Evolutionary conservation across 2,888 invertebrate species (phyloP).

Genomic region (Candidula unifasciata): DNA sequence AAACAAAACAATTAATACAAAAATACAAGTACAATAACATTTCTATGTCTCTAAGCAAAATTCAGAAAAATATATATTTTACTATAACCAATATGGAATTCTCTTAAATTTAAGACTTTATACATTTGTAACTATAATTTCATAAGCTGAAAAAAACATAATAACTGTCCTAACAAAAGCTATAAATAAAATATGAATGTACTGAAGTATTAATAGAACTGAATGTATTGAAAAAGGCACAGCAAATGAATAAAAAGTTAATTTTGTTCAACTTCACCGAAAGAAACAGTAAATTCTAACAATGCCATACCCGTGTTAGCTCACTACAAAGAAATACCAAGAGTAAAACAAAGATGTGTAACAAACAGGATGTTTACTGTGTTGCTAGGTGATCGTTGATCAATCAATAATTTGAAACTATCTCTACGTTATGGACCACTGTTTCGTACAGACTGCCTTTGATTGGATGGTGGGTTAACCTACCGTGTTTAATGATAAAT

Average conservation of each 20-base stretch:
- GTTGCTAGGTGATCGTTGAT: slow-evolving; percentile 18
- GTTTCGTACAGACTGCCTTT: background rate
- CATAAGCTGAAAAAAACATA: no score
- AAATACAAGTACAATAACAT: no score
- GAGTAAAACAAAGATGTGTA: background rate
- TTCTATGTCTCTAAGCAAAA: no score
- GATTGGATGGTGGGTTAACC: background rate
- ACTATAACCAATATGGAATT: no score
- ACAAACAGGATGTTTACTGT: background rate
- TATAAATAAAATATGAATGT: no score
- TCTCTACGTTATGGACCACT: background rate
- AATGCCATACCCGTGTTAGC: background rate
- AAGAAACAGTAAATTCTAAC: background rate
- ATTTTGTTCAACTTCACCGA: background rate
- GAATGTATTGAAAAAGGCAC: background rate
- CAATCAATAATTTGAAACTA: background rate
- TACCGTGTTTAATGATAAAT: background rate
- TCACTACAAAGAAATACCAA: background rate
- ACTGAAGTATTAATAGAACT: background rate
- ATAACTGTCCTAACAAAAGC: no score
- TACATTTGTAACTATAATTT: no score
- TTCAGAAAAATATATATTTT: no score
- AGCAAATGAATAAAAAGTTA: background rate
- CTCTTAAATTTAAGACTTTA: no score
- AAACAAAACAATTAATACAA: no score